Evolutionary conservation across 1,140 invertebrate genomes (phyloP), one percentile per base, ranked within the genome.

Genomic region (Heliconius melpomene): DNA sequence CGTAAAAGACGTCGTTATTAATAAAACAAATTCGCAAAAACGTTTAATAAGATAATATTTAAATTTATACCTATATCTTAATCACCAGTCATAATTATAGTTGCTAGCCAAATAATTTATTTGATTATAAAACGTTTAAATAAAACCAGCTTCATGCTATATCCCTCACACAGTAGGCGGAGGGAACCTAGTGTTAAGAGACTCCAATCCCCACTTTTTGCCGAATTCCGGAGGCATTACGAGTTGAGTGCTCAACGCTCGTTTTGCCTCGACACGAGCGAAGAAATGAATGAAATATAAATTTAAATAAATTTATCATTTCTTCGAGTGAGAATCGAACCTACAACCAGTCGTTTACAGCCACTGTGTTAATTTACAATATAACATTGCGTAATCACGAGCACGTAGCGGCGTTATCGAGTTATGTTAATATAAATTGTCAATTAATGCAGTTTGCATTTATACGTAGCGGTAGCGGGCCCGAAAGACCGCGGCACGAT

Each of bases 341-440:
- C 13, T 0, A 46, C 13, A 46, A 46, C 40, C 13, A 46, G 13
- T 16, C 13, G 13, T 16, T 46, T 16, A 46, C 40, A 46, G 3
- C 40, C 40, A 46, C 40, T 16, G 3, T 46, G 3, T 46, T 77
- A 70, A 77, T 80, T 80, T 75, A 13, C 75, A 80, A 77, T 74
- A 38, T 77, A 80, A 80, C 77, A 74, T 80, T 80, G 73, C 75
- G 79, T 77, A 80, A 80, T 60, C 79, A 72, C 54, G 54, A 80
- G 75, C 71, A 66, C 60, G 60, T 23, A 66, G 60, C 60, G 52
- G 26, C 75, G 75, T 76, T 80, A 80, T 77, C 79, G 11, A 54
- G 75, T 80, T 80, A 80, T 80, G 79, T 72, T 77, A 80, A 80
- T 80, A 74, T 80, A 80, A 80, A 80, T 80, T 77, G 79, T 77